Conservation (phyloP, 2,888 invertebrate genomes). For the Drosophila cognata region DNA sequence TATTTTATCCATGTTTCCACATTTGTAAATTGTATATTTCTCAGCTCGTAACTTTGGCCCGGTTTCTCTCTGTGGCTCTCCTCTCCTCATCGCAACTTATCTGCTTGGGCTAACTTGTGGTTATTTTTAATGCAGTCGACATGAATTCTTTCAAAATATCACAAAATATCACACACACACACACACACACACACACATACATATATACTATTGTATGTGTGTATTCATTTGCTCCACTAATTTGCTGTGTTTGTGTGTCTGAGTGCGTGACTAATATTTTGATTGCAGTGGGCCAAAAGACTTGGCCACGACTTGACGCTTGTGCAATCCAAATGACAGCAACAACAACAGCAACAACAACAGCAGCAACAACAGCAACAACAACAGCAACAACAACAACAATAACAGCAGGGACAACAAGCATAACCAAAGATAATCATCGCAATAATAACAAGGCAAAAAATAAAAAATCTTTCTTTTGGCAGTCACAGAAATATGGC, state of each 20-base stretch:
- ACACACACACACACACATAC: conserved; percentile 41
- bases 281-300: conserved; percentile 60
- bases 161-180: conserved; percentile 32
- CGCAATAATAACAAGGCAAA: conserved; percentile 56
- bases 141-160: conserved; percentile 76
- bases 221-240: conserved; percentile 71
- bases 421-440: conserved; percentile 46
- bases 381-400: conserved; percentile 36
- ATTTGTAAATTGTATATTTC: conserved; percentile 37
- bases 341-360: conserved; percentile 30
- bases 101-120: conserved; percentile 57
- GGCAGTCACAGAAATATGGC: conserved; percentile 39
- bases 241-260: conserved; percentile 56
- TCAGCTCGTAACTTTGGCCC: conserved; percentile 40
- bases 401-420: conserved; percentile 4
- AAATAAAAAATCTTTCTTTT: conserved; percentile 30
- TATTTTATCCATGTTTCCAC: conserved; percentile 18
- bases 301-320: conserved; percentile 71
- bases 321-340: conserved; percentile 64
- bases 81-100: conserved; percentile 30
- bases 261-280: conserved; percentile 77
- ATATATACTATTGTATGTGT: conserved; percentile 34
- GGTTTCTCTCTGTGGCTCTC: conserved; percentile 27
- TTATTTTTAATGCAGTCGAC: conserved; percentile 75
- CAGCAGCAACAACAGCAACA: conserved; percentile 18